Percentiles rank a stretch among this genome's conserved stretches.
Evolutionary conservation across 2,113 vertebrate species (phyloP).

Genomic region (Panthera uncia): DNA sequence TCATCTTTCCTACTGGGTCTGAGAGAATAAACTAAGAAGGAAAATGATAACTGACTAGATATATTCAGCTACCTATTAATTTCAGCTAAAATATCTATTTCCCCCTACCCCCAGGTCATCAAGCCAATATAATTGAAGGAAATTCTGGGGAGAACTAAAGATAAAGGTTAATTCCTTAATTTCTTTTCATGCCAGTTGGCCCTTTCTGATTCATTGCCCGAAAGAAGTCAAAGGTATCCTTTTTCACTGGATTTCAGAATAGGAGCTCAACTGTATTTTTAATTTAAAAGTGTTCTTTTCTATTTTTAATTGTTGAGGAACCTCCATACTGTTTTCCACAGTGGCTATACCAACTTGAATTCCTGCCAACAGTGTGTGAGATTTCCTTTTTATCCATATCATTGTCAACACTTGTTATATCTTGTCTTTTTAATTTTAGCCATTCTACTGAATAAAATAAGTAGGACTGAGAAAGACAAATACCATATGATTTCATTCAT

Average conservation of each 20-base stretch:
- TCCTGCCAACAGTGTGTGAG: neutral
- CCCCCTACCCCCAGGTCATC: neutral
- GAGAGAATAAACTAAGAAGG: neutral
- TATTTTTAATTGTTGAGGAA: neutral
- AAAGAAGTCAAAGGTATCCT: neutral
- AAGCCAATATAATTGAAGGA: neutral
- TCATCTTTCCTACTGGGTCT: neutral
- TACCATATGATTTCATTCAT: neutral
- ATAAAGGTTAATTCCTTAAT: neutral
- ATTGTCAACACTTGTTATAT: neutral
- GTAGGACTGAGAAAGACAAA: neutral
- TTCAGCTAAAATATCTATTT: neutral
- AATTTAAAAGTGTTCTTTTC: neutral
- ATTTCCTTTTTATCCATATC: neutral
- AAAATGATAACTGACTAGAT: neutral
- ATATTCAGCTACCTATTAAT: neutral
- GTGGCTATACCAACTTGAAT: neutral
- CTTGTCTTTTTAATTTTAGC: neutral
- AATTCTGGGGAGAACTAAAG: neutral
- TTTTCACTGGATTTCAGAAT: conserved; percentile 31
- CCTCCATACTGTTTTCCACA: neutral
- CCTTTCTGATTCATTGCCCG: neutral
- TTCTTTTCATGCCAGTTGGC: neutral
- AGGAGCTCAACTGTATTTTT: neutral
- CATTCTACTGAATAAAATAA: neutral